A percentile compares a stretch with the other conserved stretches of the same genome.
Evolutionary conservation across 2,113 vertebrate species (phyloP).

Genomic region (Vombatus ursinus): DNA sequence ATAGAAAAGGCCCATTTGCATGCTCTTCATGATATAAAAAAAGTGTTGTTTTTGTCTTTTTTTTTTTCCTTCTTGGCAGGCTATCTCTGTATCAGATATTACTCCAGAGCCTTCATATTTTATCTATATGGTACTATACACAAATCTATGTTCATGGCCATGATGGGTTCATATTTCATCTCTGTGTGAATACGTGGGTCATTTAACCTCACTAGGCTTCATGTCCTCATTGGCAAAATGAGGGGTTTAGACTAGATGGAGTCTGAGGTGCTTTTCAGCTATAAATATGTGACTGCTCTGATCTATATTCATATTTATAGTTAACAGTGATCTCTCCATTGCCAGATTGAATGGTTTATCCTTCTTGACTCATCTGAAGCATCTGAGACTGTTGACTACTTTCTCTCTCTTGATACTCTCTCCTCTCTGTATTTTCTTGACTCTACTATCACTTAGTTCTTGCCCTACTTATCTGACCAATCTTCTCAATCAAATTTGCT

Average conservation of each 20-base stretch:
- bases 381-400: not conserved
- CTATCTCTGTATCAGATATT: constrained; percentile 4
- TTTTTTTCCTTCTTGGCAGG: not conserved
- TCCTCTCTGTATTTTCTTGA: not conserved
- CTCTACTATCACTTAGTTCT: not conserved
- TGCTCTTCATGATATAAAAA: constrained; percentile 35
- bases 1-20: constrained; percentile 24
- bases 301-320: not conserved
- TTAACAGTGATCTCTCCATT: not conserved
- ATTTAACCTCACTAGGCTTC: not conserved
- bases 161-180: not conserved
- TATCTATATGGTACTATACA: not conserved
- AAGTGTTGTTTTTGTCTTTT: constrained; percentile 9
- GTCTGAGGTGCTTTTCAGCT: not conserved
- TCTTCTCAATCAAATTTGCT: not conserved
- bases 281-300: not conserved
- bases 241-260: not conserved
- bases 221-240: not conserved
- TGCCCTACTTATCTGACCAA: not conserved
- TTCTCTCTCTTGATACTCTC: not conserved
- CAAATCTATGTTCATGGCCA: not conserved
- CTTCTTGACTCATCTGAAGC: not conserved
- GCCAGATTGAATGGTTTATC: not conserved
- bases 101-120: not conserved
- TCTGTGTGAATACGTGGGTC: not conserved